phyloP scores from a whole-genome alignment of 2,113 vertebrate genomes.

The Pseudois nayaur region DNA sequence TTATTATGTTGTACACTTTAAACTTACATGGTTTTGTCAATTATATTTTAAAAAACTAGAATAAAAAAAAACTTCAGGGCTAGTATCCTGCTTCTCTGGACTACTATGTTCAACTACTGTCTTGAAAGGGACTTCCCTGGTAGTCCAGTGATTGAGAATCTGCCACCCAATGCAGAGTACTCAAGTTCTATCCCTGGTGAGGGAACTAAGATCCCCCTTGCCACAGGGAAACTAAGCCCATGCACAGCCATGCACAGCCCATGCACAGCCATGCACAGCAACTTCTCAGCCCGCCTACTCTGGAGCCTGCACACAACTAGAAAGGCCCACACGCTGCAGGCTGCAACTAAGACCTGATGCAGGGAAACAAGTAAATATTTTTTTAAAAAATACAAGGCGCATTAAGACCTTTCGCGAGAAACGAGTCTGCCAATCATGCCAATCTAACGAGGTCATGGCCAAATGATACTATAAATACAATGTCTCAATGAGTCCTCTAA shows the following conservation, averaged over 20 bases:
- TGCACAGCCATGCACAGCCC: no score
- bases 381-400: background rate
- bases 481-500: background rate
- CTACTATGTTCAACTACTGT: background rate
- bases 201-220: background rate
- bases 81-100: background rate
- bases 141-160: background rate
- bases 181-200: background rate
- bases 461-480: background rate
- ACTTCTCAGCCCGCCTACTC: background rate
- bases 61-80: background rate
- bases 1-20: background rate
- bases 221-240: background rate
- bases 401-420: background rate
- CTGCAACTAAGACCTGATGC: background rate
- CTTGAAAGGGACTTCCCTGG: background rate
- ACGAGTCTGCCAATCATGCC: background rate
- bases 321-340: background rate
- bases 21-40: background rate
- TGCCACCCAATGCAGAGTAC: background rate
- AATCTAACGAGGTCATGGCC: background rate
- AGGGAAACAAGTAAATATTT: background rate
- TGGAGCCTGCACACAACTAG: background rate
- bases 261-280: background rate
- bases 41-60: background rate